A percentile compares a stretch with the other conserved stretches of the same genome.
Conservation (phyloP, 2,113 vertebrate genomes). For the Sitta europaea region DNA sequence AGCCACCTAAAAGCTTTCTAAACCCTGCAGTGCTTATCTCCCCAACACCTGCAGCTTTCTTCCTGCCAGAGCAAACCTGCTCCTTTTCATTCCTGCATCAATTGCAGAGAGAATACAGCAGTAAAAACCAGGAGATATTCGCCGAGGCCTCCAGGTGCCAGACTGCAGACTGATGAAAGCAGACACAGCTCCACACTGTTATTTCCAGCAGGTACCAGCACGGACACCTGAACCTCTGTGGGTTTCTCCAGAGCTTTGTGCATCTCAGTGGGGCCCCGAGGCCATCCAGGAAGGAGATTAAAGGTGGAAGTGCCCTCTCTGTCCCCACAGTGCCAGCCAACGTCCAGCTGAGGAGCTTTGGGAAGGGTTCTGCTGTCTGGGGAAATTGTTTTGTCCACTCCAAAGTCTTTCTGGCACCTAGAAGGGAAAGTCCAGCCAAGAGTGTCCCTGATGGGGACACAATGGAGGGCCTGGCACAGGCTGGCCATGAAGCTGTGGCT, state of each 20-base stretch:
- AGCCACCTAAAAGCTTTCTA: not conserved
- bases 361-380: not conserved
- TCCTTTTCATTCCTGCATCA: not conserved
- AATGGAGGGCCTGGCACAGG: not conserved
- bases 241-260: not conserved
- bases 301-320: no score
- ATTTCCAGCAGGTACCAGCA: not conserved
- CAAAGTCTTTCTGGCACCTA: not conserved
- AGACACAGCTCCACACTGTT: not conserved
- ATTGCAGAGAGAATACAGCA: not conserved
- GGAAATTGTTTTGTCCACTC: not conserved
- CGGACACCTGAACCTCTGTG: not conserved
- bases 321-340: not conserved
- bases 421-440: not conserved
- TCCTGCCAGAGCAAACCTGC: not conserved
- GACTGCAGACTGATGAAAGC: not conserved
- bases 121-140: not conserved
- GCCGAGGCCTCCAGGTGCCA: not conserved
- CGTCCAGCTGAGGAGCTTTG: not conserved
- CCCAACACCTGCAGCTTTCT: not conserved
- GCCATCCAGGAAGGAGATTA: not conserved
- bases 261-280: rapidly evolving
- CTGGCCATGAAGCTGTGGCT: not conserved
- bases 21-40: not conserved
- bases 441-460: not conserved